Conservation (phyloP, 2,797 vertebrate genomes). For the Rousettus madagascariensis region DNA sequence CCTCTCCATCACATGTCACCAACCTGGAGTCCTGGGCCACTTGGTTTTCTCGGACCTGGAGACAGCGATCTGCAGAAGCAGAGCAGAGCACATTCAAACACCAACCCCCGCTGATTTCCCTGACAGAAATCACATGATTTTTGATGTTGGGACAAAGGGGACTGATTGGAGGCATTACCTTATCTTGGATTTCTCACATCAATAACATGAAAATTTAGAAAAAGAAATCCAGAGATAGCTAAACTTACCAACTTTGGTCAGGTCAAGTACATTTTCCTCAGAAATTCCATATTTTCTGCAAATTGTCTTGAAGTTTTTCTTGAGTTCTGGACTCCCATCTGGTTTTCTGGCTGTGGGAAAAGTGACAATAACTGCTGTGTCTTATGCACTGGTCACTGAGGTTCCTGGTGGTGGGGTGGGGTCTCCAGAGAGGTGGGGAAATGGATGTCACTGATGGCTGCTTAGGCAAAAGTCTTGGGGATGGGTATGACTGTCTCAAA, state of each 20-base stretch:
- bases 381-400: not conserved
- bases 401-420: not conserved
- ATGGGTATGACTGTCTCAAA: not conserved
- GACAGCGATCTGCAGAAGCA: no score
- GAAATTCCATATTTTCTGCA: not conserved
- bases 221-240: not conserved
- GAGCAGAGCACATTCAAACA: no score
- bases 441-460: not conserved
- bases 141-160: not conserved
- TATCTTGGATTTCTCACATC: not conserved
- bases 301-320: not conserved
- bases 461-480: not conserved
- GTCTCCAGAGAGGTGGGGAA: not conserved
- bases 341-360: not conserved
- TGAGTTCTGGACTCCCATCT: not conserved
- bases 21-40: not conserved
- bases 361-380: not conserved
- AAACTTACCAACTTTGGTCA: conserved; percentile 32
- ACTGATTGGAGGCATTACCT: not conserved
- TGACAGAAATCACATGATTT: not conserved
- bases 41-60: no score
- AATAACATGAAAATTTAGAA: not conserved
- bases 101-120: not conserved
- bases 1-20: not conserved
- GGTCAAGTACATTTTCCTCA: conserved; percentile 21